A percentile compares a stretch with the other conserved stretches of the same genome.
These are phyloP conservation scores for Solea solea DNA, from an alignment of 2,113 vertebrate species.

Conservation along the genomic window DNA sequence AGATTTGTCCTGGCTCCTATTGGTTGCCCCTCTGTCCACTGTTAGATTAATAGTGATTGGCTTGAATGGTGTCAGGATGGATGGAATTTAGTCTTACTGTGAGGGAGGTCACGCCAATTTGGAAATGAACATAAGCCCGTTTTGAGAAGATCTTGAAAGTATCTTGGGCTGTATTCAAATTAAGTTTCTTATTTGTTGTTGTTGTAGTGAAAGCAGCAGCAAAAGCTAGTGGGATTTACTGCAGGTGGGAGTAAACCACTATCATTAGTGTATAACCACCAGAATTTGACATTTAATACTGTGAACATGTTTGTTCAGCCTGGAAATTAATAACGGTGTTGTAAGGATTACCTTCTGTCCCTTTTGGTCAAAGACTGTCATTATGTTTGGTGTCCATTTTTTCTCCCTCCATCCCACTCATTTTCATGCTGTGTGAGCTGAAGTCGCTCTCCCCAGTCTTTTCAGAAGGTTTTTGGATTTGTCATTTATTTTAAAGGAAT, in stretches of 20 bases:
- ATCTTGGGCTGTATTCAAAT: too few relatives aligned
- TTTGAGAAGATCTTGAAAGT: too few relatives aligned
- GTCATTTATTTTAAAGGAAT: slow-evolving; percentile 8
- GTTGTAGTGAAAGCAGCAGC: too few relatives aligned
- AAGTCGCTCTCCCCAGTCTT: slow-evolving; percentile 1
- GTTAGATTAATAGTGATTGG: too few relatives aligned
- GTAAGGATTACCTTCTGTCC: slow-evolving; percentile 29
- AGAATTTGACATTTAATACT: slow-evolving; percentile 7
- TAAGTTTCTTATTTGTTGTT: too few relatives aligned
- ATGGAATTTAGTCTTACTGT: too few relatives aligned
- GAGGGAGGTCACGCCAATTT: too few relatives aligned
- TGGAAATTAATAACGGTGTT: slow-evolving; percentile 14
- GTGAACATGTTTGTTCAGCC: slow-evolving; percentile 1
- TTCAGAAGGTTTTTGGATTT: slow-evolving; percentile 30
- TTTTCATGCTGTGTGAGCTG: slow-evolving; percentile 36
- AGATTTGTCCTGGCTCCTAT: too few relatives aligned
- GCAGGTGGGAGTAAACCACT: slow-evolving; percentile 29
- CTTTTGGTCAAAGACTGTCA: slow-evolving; percentile 37
- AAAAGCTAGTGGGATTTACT: neutral
- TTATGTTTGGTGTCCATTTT: slow-evolving; percentile 53
- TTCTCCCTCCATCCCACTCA: slow-evolving; percentile 52
- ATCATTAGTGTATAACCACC: neutral
- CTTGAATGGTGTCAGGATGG: too few relatives aligned
- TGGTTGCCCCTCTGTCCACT: too few relatives aligned
- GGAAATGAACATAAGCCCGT: too few relatives aligned